Evolutionary conservation across 2,113 vertebrate species (phyloP).

Genomic region (Dolichotis patagonum): DNA sequence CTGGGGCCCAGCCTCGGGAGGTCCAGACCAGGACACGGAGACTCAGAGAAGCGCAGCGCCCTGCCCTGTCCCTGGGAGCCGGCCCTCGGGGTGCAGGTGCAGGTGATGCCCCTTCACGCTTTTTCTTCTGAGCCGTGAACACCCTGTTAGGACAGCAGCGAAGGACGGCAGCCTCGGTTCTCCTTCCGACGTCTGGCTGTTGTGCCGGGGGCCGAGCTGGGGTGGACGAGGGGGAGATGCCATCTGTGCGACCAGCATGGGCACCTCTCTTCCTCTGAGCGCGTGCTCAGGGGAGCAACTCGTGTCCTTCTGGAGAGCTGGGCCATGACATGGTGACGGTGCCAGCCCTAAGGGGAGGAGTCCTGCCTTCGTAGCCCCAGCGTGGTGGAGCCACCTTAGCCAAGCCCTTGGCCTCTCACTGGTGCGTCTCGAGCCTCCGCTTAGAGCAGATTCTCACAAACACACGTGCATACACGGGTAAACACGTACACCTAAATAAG

Average conservation of each 20-base stretch:
- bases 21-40: background rate
- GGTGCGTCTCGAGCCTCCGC: fast-evolving
- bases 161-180: no score
- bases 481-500: background rate
- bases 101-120: background rate
- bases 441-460: background rate
- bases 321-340: no score
- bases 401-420: fast-evolving
- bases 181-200: fast-evolving
- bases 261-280: no score
- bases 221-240: fast-evolving
- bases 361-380: no score
- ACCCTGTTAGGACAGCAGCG: background rate
- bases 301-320: no score
- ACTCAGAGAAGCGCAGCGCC: background rate
- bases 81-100: background rate
- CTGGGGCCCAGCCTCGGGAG: background rate
- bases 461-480: background rate
- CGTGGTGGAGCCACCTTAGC: background rate
- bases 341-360: no score
- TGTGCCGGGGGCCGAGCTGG: fast-evolving
- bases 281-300: no score
- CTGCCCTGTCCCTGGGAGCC: background rate
- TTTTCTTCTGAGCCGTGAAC: background rate
- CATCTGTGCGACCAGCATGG: no score